Evolutionary conservation across 1,140 invertebrate genomes (phyloP).

Genomic region (Drosophila sproati): DNA sequence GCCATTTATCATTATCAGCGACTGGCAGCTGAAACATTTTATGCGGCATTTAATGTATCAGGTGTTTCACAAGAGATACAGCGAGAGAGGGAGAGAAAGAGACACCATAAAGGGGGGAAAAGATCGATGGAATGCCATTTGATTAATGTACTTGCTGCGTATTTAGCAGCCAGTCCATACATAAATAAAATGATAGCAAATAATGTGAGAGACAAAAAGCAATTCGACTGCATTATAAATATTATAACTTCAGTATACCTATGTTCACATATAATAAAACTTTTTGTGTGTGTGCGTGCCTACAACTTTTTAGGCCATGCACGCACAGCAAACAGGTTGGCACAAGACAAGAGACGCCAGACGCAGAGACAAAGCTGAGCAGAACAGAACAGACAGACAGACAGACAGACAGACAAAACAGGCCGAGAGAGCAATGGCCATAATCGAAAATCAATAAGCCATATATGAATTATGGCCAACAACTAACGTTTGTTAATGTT

Average conservation of each 20-base stretch:
- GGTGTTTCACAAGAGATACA: constrained; percentile 26
- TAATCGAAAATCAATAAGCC: constrained; percentile 80
- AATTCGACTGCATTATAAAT: constrained; percentile 68
- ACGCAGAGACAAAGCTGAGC: neutral
- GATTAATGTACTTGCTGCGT: constrained; percentile 54
- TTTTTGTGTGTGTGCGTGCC: constrained; percentile 14
- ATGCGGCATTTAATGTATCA: constrained; percentile 61
- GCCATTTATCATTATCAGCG: constrained; percentile 73
- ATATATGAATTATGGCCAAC: constrained; percentile 57
- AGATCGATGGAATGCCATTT: constrained; percentile 39
- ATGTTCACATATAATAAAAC: neutral
- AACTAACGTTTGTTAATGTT: constrained; percentile 37
- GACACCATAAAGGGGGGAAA: neutral
- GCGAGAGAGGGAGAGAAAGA: neutral
- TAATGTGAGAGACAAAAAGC: constrained; percentile 47
- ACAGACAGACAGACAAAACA: constrained; percentile 2
- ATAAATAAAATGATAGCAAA: constrained; percentile 47
- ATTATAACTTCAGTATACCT: constrained; percentile 48
- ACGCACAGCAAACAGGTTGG: constrained; percentile 76
- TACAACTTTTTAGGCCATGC: constrained; percentile 62
- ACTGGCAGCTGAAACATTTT: constrained; percentile 68
- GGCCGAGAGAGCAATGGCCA: constrained; percentile 43
- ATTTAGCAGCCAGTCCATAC: constrained; percentile 37
- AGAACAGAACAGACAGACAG: constrained; percentile 7
- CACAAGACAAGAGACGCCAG: constrained; percentile 19